Base-by-base conservation (phyloP, 2,797 vertebrate species). In the Gallirallus australis region DNA sequence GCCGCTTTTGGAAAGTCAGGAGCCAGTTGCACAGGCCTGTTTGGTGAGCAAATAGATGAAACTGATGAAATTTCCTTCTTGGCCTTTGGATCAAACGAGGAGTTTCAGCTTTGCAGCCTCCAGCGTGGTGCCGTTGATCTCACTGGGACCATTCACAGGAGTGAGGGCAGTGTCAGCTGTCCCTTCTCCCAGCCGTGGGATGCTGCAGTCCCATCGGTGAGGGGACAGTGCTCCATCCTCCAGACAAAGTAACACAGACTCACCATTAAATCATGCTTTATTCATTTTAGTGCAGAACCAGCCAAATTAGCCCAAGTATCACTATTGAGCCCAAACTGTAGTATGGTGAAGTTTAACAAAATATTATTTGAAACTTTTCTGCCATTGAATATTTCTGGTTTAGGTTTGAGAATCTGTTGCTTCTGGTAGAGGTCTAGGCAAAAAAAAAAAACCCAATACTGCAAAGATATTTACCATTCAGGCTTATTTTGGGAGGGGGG, bases 401-500 rank as follows among this genome's bases (percentile, higher is more conserved):
- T 63, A 65, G 19, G 21, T 47, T 88, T 93, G 87, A 39, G 60
- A 82, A 82, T 89, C 80, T 87, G 48, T 77, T 82, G 40, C 31
- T 82, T 63, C 75, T 75, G 69, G 61, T 17, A 71, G 73, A 79
- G 87, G 52, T 90, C 52, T 83, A 80, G 85, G 87, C 21, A 45
- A 68, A 83, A 90, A 45, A 68, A 83, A 89, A 31, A 45, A 45
- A 4, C 42, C 47, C 52, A 92, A 70, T 47, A 21, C 57, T 89
- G 63, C 53, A 50, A 21, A 53, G 60, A 65, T 72, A 89, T 87
- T 90, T 91, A 90, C 85, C 63, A 31, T 56, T 82, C 59, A 83
- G 89, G 40, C 54, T 94, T 86, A 75, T 91, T 97, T 89, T 64
- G 87, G 83, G 80, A 53, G 64, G 65, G 64, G 73, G 86, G 72